A percentile compares a stretch with the other conserved stretches of the same genome.
Conservation (phyloP, 2,888 invertebrate species). For the Eupeodes latifasciatus region DNA sequence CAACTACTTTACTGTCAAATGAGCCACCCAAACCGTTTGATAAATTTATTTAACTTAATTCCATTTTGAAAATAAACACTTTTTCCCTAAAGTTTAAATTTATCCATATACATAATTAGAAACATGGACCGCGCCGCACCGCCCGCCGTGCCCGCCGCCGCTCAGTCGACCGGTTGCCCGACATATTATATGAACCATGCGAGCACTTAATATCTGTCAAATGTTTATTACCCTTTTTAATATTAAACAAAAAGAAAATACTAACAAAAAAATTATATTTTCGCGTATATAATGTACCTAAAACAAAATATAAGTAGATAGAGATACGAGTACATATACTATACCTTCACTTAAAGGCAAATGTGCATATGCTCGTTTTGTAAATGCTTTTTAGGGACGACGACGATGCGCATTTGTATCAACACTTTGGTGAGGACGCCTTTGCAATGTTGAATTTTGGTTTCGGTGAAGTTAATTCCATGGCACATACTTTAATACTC, state of each 20-base stretch:
- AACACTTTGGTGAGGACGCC: constrained; percentile 58
- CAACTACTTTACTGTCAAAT: too few species aligned
- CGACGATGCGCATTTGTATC: constrained; percentile 56
- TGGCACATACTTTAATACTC: constrained; percentile 60
- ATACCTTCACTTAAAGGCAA: not conserved
- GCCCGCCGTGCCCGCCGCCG: too few species aligned
- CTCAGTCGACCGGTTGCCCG: not conserved
- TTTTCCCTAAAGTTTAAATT: too few species aligned
- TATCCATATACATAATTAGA: too few species aligned
- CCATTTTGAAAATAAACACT: too few species aligned
- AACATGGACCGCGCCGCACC: too few species aligned
- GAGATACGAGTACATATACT: not conserved
- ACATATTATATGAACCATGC: constrained; percentile 8
- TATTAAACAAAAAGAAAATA: not conserved
- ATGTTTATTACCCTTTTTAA: constrained; percentile 19
- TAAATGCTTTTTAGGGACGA: constrained; percentile 53
- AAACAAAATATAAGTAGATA: not conserved
- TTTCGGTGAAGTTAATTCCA: constrained; percentile 70
- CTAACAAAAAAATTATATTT: not conserved
- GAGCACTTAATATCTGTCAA: constrained; percentile 22
- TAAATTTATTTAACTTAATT: too few species aligned
- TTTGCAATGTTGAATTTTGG: constrained; percentile 52
- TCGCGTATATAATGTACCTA: constrained; percentile 5
- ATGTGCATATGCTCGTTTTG: constrained; percentile 44
- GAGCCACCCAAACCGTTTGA: too few species aligned